Conservation (phyloP, 35 echinoderm and acorn worm genomes). For the Heliocidaris erythrogramma region DNA sequence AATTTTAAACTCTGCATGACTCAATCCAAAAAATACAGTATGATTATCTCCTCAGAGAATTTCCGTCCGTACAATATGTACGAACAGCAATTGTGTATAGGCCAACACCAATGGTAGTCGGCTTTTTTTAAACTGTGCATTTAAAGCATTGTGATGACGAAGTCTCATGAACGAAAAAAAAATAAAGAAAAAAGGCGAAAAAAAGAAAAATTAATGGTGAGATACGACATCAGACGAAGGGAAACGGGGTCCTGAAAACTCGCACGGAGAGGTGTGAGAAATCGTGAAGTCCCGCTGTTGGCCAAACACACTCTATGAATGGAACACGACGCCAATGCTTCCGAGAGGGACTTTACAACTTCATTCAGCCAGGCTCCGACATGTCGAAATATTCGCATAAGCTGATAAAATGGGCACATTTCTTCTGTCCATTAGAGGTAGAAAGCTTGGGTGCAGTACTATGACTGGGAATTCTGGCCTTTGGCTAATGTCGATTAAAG, state of each 20-base stretch:
- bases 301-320: not conserved
- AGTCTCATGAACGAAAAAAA: too few relatives aligned
- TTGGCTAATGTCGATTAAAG: not conserved
- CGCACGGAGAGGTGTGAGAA: not conserved
- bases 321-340: not conserved
- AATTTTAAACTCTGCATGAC: too few relatives aligned
- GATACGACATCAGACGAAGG: not conserved
- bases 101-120: too few relatives aligned
- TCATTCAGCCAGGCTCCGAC: not conserved
- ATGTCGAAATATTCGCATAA: not conserved
- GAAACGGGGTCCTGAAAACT: not conserved
- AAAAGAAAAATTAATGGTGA: not conserved
- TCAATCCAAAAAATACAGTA: too few relatives aligned
- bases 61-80: too few relatives aligned
- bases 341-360: not conserved
- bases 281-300: not conserved
- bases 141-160: too few relatives aligned
- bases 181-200: not conserved
- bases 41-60: too few relatives aligned
- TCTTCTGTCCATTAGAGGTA: not conserved
- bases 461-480: not conserved
- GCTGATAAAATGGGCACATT: not conserved
- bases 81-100: too few relatives aligned
- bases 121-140: too few relatives aligned
- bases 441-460: not conserved